Evolutionary conservation across 1,140 invertebrate genomes (phyloP).

Genomic region (Pogonomyrmex barbatus): DNA sequence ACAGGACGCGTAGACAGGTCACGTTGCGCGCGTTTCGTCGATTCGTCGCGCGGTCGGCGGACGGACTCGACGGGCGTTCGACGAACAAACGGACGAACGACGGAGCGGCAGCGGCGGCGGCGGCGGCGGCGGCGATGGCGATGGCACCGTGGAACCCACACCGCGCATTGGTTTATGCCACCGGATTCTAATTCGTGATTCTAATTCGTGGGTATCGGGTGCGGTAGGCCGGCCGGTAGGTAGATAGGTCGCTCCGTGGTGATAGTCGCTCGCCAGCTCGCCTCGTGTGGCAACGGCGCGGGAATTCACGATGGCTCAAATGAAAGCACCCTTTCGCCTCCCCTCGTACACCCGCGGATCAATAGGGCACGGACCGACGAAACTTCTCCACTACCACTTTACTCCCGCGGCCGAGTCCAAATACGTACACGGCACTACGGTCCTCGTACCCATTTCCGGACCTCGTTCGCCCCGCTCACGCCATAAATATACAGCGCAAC

Average conservation of each 20-base stretch:
- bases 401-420: conserved; percentile 26
- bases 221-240: not conserved
- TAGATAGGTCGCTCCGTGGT: conserved; percentile 19
- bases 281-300: conserved; percentile 31
- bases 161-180: conserved; percentile 61
- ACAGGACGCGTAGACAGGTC: conserved; percentile 42
- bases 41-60: not conserved
- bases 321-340: conserved; percentile 62
- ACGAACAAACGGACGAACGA: conserved; percentile 5
- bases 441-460: conserved; percentile 69
- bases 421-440: conserved; percentile 52
- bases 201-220: conserved; percentile 65
- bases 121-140: not conserved
- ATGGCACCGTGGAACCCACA: not conserved
- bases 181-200: conserved; percentile 67
- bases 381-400: conserved; percentile 73
- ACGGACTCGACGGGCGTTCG: not conserved
- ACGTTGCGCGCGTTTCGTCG: conserved; percentile 41
- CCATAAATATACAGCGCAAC: conserved; percentile 75
- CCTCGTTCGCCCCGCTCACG: conserved; percentile 67
- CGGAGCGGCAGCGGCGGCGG: not conserved
- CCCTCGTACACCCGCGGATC: conserved; percentile 64
- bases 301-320: conserved; percentile 70
- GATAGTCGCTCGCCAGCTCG: not conserved
- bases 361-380: conserved; percentile 71